Base-by-base conservation (phyloP, 2,797 vertebrate genomes). In the Etheostoma nigrum region DNA sequence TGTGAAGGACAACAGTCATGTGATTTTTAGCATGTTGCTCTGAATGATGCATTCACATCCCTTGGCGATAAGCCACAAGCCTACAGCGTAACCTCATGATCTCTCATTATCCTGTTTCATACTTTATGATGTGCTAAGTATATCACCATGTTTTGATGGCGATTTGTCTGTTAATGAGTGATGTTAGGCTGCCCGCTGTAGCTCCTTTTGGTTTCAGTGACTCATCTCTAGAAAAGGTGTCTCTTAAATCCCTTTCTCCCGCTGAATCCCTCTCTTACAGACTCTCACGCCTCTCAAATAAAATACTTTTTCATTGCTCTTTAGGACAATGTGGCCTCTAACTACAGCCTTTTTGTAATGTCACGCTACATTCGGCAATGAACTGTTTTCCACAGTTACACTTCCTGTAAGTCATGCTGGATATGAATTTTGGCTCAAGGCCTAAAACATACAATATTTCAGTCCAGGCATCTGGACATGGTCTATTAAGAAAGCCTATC, bases 381-480 rank as follows among this genome's bases (percentile, higher is more conserved):
- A 72, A 6, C n/a, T 76, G 83, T 83, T 81, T 57, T 71, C 67
- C 60, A 67, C 48, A 21, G 58, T 79, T 75, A 47, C 55, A 72
- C 16, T 66, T 16, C 30, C 66, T 75, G 30, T 61, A 67, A 72
- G 59, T 79, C 58, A 53, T 1, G 5, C 40, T 36, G 60, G 66
- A 65, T 67, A 30, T 19, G 36, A 23, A 16, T 55, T 40, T 88
- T 88, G 83, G 66, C 84, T 40, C 15, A 0, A 21, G 23, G 75
- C 78, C 68, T 47, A 9, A 49, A 71, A 21, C 4, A 0, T 60
- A 59, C 57, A 74, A 53, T 47, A 66, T 74, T 79, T 65, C 58
- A 67, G 18, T 54, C 25, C 30, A 54, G 58, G 53, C 87, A 85
- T 88, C 70, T 88, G 83, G 82, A 76, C 81, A 33, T 4, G 60